These are phyloP conservation scores for Elephantulus edwardii DNA, from an alignment of 2,113 vertebrate genomes.

Conservation along the genomic window DNA sequence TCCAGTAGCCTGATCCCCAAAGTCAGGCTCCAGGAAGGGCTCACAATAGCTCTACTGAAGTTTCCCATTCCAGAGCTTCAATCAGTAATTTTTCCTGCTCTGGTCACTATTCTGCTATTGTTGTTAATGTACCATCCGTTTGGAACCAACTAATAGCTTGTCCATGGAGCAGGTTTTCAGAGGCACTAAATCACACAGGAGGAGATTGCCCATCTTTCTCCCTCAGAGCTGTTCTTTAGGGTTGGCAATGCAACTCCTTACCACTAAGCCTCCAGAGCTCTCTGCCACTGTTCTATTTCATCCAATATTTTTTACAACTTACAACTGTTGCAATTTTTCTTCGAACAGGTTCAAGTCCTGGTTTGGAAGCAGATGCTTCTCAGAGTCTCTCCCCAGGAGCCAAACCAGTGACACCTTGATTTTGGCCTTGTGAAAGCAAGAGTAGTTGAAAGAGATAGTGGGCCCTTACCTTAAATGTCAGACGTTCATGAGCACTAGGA, in stretches of 20 bases:
- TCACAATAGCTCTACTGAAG: not conserved
- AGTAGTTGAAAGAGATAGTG: not conserved
- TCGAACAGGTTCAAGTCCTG: not conserved
- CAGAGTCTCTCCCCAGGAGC: not conserved
- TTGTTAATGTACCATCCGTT: no score
- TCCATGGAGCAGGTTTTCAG: no score
- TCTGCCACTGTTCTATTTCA: not conserved
- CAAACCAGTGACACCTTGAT: not conserved
- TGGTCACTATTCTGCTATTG: no score
- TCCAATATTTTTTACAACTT: not conserved
- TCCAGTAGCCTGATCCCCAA: not conserved
- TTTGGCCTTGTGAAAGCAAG: not conserved
- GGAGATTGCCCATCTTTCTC: no score
- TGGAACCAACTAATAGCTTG: no score
- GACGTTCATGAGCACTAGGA: not conserved
- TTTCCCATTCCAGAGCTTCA: no score
- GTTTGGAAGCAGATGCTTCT: not conserved
- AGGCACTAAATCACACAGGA: no score
- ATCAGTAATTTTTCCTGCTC: not conserved
- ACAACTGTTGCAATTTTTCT: not conserved
- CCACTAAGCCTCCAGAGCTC: no score
- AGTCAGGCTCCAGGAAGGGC: not conserved
- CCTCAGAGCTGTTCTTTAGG: no score
- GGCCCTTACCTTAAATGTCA: not conserved
- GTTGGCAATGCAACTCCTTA: no score